Evolutionary conservation across 2,113 vertebrate genomes (phyloP).

Genomic region (Larimichthys crocea): DNA sequence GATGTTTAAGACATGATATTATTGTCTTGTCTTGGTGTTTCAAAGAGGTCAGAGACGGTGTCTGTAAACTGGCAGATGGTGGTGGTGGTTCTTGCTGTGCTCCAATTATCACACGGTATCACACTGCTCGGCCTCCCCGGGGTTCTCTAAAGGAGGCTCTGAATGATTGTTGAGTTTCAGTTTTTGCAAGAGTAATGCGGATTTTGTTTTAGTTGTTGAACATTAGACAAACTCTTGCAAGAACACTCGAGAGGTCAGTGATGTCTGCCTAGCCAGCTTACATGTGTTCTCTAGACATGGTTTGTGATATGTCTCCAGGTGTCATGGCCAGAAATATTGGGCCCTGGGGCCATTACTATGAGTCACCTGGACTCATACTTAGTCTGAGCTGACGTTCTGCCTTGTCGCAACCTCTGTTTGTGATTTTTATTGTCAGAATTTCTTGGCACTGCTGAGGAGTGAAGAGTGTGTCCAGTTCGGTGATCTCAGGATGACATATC

Average conservation of each 20-base stretch:
- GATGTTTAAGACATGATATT: too few relatives aligned
- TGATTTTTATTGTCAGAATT: neutral
- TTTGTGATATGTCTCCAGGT: neutral
- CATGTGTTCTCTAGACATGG: neutral
- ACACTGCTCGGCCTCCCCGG: neutral
- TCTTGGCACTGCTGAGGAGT: neutral
- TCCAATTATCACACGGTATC: neutral
- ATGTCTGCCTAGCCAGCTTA: neutral
- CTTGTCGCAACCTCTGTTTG: neutral
- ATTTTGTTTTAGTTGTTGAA: neutral
- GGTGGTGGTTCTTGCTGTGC: neutral
- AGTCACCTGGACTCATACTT: neutral
- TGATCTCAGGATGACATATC: neutral
- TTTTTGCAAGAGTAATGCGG: neutral
- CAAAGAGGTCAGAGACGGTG: neutral
- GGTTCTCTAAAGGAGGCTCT: neutral
- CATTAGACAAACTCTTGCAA: neutral
- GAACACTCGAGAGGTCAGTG: neutral
- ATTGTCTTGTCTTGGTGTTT: neutral
- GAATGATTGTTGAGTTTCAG: neutral
- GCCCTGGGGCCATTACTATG: neutral
- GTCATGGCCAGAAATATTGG: neutral
- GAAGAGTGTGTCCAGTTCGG: neutral
- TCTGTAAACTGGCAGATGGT: neutral
- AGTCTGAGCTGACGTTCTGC: neutral